Base-by-base conservation (phyloP, 2,113 vertebrate species). In the Aegypius monachus region DNA sequence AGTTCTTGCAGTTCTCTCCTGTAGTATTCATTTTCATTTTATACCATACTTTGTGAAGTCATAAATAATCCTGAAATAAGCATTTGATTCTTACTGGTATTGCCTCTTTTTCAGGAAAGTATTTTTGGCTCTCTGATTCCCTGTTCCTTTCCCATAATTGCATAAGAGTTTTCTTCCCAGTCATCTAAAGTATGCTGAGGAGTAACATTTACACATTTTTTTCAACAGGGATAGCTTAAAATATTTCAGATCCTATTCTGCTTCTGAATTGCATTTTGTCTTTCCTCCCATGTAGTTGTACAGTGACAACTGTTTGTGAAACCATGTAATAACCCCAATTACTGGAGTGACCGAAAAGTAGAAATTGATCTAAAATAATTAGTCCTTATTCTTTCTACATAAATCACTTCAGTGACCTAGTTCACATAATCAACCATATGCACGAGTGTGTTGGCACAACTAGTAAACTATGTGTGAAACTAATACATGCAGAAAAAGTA, bases 1-100 rank as follows among this genome's bases (percentile, higher is more conserved):
- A 93, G 27, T 67, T 95, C 52, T 94, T 67, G 14, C n/a, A 62
- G 25, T 90, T 95, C 29, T 90, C 40, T 73, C 48, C 62, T 94
- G 27, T 42, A 86, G 63, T 92, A 55, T 52, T 71, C 31, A 26
- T 25, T 86, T 94, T 63, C 95, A 40, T 32, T 88, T 95, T 92
- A 65, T 82, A 77, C 62, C 86, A 65, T 84, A 78, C n/a, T 94
- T 94, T 90, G 31, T 80, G 94, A 97, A 56, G 42, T 88, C 12
- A 61, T 43, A 86, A 90, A 87, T 95, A 88, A 77, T 40, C 58
- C 71, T 77, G 92, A 97, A 93, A 82, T 94, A 95, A 87, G 42
- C 88, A 82, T 75, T 93, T 96, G 74, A 65, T 94, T 97, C 89
- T 93, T 95, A 81, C 70, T 96, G 80, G 14, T 89, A 88, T 81